Evolutionary conservation across 2,113 vertebrate genomes (phyloP).

Genomic region (Chloropsis cyanopogon): DNA sequence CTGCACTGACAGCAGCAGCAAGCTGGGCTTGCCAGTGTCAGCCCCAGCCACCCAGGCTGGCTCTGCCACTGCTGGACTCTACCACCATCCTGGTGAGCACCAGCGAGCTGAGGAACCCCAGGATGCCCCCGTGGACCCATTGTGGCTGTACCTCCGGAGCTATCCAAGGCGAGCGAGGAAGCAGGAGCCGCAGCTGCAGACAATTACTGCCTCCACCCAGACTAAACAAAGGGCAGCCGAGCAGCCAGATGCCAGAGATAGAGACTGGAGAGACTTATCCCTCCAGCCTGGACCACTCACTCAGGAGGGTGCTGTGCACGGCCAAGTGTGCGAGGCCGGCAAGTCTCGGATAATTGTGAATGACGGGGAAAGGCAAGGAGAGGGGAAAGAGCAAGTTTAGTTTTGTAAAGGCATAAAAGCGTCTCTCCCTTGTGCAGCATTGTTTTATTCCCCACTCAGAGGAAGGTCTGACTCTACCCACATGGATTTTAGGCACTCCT

Average conservation of each 20-base stretch:
- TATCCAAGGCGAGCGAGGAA: background rate
- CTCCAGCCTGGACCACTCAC: background rate
- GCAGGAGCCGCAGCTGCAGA: constrained; percentile 45
- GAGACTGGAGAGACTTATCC: background rate
- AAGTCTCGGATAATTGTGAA: constrained; percentile 3
- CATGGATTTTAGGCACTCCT: background rate
- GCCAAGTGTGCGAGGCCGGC: background rate
- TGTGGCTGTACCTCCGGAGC: background rate
- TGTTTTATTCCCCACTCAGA: constrained; percentile 15
- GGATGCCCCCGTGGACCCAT: background rate
- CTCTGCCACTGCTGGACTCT: background rate
- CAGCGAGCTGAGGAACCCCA: rapidly evolving
- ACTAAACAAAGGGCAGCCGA: constrained; percentile 60
- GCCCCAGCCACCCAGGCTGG: background rate
- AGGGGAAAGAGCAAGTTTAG: background rate
- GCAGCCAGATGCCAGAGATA: background rate
- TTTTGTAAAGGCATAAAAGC: background rate
- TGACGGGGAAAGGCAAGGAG: background rate
- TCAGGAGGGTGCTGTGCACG: background rate
- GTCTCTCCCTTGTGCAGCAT: background rate
- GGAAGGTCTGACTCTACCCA: background rate
- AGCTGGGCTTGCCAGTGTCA: background rate
- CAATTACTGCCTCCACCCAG: constrained; percentile 33
- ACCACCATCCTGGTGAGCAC: rapidly evolving
- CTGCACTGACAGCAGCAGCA: background rate